Evolutionary conservation across 2,113 vertebrate genomes (phyloP), one percentile per base, ranked within the genome.

Genomic region (Proterorhinus semilunaris): DNA sequence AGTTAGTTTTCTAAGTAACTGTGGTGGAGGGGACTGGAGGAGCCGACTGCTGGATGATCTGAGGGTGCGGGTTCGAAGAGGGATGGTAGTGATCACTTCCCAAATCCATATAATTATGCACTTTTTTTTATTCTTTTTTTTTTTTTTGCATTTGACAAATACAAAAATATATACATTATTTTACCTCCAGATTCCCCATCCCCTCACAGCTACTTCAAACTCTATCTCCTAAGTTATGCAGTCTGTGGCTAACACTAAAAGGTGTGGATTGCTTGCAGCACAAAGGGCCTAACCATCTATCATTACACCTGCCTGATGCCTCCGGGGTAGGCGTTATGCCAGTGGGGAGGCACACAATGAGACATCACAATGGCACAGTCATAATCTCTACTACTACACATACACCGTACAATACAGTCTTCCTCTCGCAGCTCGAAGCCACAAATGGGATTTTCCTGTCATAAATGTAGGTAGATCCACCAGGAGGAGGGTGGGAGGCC

Each of bases 311-410:
- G 79, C 44, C 65, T 55, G 69, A 54, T 72, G 65, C 73, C 69
- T 68, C 62, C 71, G 15, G 52, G 63, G 66, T 36, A 62, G 62
- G 51, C 49, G 69, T 44, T 82, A 16, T 27, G 11, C 67, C 78
- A 52, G 51, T 7, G 73, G 80, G 76, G 75, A 79, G 63, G 55
- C 50, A 50, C 69, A 74, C 82, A 83, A 73, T 81, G 72, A 78
- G 84, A 82, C 82, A 63, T 44, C 2, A 55, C 71, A 62, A 68
- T 66, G 51, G 71, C 63, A 66, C 67, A 74, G 10, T 10, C 11
- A 62, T 83, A 76, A 86, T 80, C 76, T 77, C 54, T 64, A 61
- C 71, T 76, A 68, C 83, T 71, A 83, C 76, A 79, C 76, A 75
- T 7, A 65, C 66, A 55, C 43, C 16, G 1, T 12, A 13, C 72